A percentile compares a stretch with the other conserved stretches of the same genome.
phyloP scores from a whole-genome alignment of 2,113 vertebrate species.

The Seriola quinqueradiata region DNA sequence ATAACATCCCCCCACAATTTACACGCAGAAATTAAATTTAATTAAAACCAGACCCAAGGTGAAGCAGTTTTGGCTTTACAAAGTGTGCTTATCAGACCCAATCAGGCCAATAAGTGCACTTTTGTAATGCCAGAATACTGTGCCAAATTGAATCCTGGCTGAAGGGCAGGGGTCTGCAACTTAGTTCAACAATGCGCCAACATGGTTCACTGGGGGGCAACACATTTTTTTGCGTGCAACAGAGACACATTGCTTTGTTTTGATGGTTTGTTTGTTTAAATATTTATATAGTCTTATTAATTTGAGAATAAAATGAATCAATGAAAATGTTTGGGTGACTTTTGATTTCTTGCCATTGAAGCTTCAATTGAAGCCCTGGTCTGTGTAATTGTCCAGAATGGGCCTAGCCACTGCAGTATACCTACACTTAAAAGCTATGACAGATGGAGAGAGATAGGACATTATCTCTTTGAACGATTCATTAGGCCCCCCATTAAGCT shows the following conservation, averaged over 20 bases:
- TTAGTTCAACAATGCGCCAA: constrained; percentile 17
- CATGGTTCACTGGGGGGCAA: constrained; percentile 6
- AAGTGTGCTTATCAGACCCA: constrained; percentile 52
- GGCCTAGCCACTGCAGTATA: constrained; percentile 22
- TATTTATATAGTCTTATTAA: neutral
- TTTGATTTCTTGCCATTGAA: constrained; percentile 29
- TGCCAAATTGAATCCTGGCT: constrained; percentile 58
- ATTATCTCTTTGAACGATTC: constrained; percentile 46
- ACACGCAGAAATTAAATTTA: constrained; percentile 55
- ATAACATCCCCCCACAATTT: constrained; percentile 28
- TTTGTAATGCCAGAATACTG: constrained; percentile 52
- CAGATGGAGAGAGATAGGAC: constrained; percentile 48
- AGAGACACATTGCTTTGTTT: constrained; percentile 8
- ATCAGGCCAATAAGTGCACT: constrained; percentile 54
- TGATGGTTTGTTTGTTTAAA: constrained; percentile 4
- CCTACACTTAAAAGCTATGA: constrained; percentile 52
- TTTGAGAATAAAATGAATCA: constrained; percentile 33
- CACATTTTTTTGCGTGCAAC: neutral
- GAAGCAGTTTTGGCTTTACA: constrained; percentile 55
- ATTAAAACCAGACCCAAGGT: constrained; percentile 67
- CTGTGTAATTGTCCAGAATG: constrained; percentile 34
- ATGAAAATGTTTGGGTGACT: constrained; percentile 20
- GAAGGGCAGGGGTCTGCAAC: constrained; percentile 37
- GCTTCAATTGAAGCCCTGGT: constrained; percentile 31
- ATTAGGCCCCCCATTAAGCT: constrained; percentile 44